Base-by-base conservation (phyloP, 1,140 invertebrate genomes). In the Cyphomyrmex costatus region DNA sequence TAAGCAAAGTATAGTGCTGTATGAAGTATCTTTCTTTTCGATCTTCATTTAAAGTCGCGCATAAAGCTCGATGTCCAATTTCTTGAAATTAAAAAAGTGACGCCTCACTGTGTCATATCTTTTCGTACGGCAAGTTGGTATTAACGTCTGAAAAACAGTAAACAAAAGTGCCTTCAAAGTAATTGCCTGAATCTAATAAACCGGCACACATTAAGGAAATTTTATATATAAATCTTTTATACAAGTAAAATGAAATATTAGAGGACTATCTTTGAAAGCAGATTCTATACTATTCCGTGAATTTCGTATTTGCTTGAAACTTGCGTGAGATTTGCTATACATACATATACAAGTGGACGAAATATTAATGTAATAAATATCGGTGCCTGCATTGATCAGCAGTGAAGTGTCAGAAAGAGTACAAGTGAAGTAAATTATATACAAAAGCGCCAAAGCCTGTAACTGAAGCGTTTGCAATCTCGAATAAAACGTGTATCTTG, bases 111-210 rank as follows among this genome's bases (percentile, higher is more conserved):
- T 93, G 93, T 97, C 97, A 97, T 96, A 98, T 97, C 96, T 98
- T 98, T 96, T 98, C 97, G 95, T 98, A 98, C 96, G 97, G 97
- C 96, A 97, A 97, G 96, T 97, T 96, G 95, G 97, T 97, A 96
- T 97, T 97, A 96, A 98, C 97, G 96, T 98, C 97, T 98, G 97
- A 96, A 98, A 98, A 96, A 96, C 94, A 96, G 94, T 94, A 95
- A 95, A 95, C 95, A 96, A 95, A 83, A 94, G 90, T 93, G 92
- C 92, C 92, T 93, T 95, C 94, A 94, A 90, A 90, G 76, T 84
- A 90, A 74, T 77, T 71, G 36, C 21, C 27, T 53, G 49, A 89
- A 65, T 71, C 49, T 78, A 85, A 60, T 19, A 51, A 19, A 86
- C n/a, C 58, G 89, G 89, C 89, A 90, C 88, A 58, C 61, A 24